These are phyloP conservation scores for Pasiphila rectangulata DNA, from an alignment of 2,888 invertebrate genomes.

Conservation along the genomic window DNA sequence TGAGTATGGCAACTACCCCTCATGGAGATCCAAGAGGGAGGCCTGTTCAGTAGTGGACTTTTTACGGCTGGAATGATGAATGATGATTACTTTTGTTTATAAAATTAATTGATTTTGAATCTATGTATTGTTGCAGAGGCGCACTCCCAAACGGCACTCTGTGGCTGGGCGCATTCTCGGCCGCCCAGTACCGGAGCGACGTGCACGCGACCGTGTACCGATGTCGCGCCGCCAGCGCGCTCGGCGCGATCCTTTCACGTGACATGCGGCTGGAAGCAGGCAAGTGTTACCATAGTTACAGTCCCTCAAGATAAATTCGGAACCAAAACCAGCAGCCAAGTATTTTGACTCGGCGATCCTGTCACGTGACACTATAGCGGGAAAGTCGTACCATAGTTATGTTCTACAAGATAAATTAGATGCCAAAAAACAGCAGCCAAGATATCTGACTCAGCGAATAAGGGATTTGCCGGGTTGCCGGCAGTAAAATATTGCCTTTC, in stretches of 20 bases:
- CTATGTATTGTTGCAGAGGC: slow-evolving; percentile 77
- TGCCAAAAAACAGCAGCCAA: no score
- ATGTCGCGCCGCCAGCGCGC: slow-evolving; percentile 88
- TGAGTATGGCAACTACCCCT: no score
- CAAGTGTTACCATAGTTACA: slow-evolving; percentile 53
- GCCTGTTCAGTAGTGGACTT: no score
- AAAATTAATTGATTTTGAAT: not conserved
- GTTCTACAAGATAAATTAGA: no score
- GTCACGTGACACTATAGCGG: no score
- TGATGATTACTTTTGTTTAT: not conserved
- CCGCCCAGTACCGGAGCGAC: slow-evolving; percentile 89
- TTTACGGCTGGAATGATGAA: not conserved
- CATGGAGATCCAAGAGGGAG: no score
- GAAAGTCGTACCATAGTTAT: no score
- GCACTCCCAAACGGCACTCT: slow-evolving; percentile 91
- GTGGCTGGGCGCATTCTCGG: slow-evolving; percentile 89
- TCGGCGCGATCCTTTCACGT: slow-evolving; percentile 89
- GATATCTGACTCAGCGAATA: no score
- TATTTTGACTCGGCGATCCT: no score
- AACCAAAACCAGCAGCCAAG: no score
- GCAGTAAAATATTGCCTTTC: no score
- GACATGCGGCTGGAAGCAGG: slow-evolving; percentile 91
- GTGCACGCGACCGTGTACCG: slow-evolving; percentile 91
- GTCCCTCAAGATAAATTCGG: not conserved
- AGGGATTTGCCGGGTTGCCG: no score